Conservation (phyloP, 1,140 invertebrate species). For the Drosophila takahashii region DNA sequence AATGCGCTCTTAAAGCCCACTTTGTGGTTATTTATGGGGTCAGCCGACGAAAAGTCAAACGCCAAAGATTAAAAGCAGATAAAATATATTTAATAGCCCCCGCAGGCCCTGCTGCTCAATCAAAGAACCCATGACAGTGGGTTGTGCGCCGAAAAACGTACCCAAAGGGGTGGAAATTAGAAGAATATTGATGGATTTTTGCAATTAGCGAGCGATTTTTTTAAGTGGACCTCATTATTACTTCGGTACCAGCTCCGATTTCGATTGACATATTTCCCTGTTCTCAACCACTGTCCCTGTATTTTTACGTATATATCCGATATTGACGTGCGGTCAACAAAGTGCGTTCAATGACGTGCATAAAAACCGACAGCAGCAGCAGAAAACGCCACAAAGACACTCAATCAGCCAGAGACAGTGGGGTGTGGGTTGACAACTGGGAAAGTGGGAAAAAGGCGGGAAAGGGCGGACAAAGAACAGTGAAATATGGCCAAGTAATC, state of each 20-base stretch:
- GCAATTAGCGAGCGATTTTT: conserved; percentile 38
- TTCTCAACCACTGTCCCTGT: conserved; percentile 41
- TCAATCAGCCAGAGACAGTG: conserved; percentile 65
- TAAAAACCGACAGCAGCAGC: conserved; percentile 61
- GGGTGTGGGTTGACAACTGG: conserved; percentile 3
- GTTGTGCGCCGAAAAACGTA: background rate
- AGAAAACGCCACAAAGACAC: conserved; percentile 55
- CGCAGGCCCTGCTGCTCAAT: conserved; percentile 22
- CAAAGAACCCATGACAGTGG: conserved; percentile 21
- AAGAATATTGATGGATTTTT: conserved; percentile 36
- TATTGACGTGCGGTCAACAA: conserved; percentile 80
- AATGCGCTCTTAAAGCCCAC: conserved; percentile 73
- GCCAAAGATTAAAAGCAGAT: conserved; percentile 81
- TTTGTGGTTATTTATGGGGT: conserved; percentile 82
- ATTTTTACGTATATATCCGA: conserved; percentile 40
- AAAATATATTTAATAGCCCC: conserved; percentile 81
- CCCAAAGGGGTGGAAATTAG: conserved; percentile 22
- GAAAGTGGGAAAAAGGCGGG: conserved; percentile 1
- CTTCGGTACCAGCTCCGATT: conserved; percentile 1
- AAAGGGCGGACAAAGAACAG: conserved; percentile 32
- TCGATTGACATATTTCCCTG: background rate
- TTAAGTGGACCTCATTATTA: conserved; percentile 24
- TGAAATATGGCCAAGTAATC: conserved; percentile 82
- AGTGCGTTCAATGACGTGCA: conserved; percentile 81
- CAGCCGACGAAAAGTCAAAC: conserved; percentile 78